Percentiles rank a stretch among this genome's conserved stretches.
phyloP scores from a whole-genome alignment of 2,113 vertebrate species.

The Campylomormyrus tamandua region DNA sequence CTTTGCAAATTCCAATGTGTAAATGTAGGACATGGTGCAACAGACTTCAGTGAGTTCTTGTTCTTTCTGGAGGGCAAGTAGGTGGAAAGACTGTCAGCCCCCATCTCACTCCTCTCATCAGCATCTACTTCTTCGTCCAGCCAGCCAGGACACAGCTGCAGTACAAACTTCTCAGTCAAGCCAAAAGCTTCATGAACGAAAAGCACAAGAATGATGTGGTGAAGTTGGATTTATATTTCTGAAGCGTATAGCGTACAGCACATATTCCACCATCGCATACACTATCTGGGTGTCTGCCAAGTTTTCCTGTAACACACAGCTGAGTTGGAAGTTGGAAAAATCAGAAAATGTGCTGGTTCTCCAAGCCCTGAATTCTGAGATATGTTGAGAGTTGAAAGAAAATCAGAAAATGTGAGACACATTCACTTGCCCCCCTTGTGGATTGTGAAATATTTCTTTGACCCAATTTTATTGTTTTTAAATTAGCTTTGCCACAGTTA shows the following conservation, averaged over 20 bases:
- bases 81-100: conserved; percentile 14
- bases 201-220: neutral
- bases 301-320: neutral
- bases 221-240: neutral
- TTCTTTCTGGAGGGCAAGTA: conserved; percentile 10
- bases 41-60: conserved; percentile 1
- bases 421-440: no score
- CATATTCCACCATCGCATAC: neutral
- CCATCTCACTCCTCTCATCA: conserved; percentile 28
- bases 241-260: neutral
- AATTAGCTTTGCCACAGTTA: neutral
- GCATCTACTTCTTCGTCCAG: neutral
- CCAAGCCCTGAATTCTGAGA: neutral
- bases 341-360: neutral
- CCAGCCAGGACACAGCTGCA: neutral
- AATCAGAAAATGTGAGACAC: neutral
- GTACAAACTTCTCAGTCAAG: neutral
- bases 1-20: neutral
- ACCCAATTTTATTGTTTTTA: neutral
- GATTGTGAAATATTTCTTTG: neutral
- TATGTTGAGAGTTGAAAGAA: neutral
- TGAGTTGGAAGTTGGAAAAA: neutral
- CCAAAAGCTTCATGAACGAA: neutral
- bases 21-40: neutral
- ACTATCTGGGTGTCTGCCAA: neutral